These are phyloP conservation scores for Trichogramma dendrolimi DNA, from an alignment of 2,888 invertebrate genomes.

Conservation along the genomic window DNA sequence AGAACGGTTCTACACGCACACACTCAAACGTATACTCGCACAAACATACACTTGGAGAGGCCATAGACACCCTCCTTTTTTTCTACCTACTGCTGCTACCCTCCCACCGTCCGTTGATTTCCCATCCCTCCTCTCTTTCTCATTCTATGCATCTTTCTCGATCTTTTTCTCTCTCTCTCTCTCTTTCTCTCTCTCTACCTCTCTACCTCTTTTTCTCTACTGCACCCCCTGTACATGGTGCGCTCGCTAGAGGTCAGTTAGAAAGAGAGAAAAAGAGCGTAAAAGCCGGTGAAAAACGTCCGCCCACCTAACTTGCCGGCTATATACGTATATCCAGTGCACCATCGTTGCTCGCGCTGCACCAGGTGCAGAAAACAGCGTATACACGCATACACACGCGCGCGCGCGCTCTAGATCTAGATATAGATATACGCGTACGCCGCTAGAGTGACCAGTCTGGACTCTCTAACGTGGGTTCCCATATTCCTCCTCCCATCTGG, in stretches of 20 bases:
- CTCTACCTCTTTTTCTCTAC: not conserved
- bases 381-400: not conserved
- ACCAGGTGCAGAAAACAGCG: slow-evolving; percentile 11
- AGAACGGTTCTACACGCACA: slow-evolving; percentile 13
- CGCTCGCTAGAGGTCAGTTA: not conserved
- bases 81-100: slow-evolving; percentile 20
- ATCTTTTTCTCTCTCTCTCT: slow-evolving; percentile 29
- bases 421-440: slow-evolving; percentile 1
- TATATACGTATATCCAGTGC: slow-evolving; percentile 4
- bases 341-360: not conserved
- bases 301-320: slow-evolving; percentile 27
- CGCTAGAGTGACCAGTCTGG: slow-evolving; percentile 4
- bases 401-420: slow-evolving; percentile 1
- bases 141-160: slow-evolving; percentile 25
- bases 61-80: slow-evolving; percentile 31
- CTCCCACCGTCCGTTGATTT: slow-evolving; percentile 22
- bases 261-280: not conserved
- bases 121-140: slow-evolving; percentile 29
- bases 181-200: slow-evolving; percentile 22
- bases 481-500: too few species aligned
- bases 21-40: slow-evolving; percentile 14
- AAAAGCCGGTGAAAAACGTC: slow-evolving; percentile 24
- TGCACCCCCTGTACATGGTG: not conserved
- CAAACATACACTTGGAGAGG: slow-evolving; percentile 33
- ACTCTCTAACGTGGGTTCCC: too few species aligned